Base-by-base conservation (phyloP, 2,888 invertebrate species). In the Aethes cnicana region DNA sequence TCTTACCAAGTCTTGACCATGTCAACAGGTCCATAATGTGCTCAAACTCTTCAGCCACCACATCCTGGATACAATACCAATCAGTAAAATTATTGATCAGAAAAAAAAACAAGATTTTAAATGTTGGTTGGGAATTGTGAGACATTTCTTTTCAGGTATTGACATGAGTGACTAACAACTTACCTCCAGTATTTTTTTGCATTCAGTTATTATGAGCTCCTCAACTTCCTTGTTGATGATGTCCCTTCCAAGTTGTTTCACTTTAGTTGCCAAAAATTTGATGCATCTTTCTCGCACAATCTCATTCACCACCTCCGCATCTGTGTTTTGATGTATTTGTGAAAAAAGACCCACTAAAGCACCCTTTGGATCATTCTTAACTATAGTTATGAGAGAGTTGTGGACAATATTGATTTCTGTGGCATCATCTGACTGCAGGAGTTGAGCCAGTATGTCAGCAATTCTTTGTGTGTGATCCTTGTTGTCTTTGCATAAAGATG, bases 11-110 rank as follows among this genome's bases (percentile, higher is more conserved):
- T 75, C 94, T 94, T 6, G 98, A 94, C 82, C 94, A 92, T 18
- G 94, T 93, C 63, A 98, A 87, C 61, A 97, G 92, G 36, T 94
- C 94, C 95, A 98, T 96, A 53, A 98, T 93, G 56, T 94, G 92
- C 65, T 96, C 94, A 85, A 98, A 98, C 84, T 98, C 98, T 63
- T 96, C 96, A 21, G 96, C 96, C 8, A 95, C 96, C 18, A 97
- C 95, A 90, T 97, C 96, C 94, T 96, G 70, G 1, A 64, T 46
- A 21, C 3, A 23, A 30, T 12, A 23, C 7, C n/a, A 5, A 21
- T 21, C 1, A 9, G 2, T 23, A 17, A 0, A 20, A 9, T 9
- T 6, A 18, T 1, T 35, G 6, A 12, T 8, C 8, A 5, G 4
- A 16, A 33, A 5, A 16, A 11, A n/a, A 14, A 43, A 25, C 18